These are phyloP conservation scores for Antedon mediterranea DNA, from an alignment of 53 echinoderm and acorn worm genomes.

Conservation along the genomic window DNA sequence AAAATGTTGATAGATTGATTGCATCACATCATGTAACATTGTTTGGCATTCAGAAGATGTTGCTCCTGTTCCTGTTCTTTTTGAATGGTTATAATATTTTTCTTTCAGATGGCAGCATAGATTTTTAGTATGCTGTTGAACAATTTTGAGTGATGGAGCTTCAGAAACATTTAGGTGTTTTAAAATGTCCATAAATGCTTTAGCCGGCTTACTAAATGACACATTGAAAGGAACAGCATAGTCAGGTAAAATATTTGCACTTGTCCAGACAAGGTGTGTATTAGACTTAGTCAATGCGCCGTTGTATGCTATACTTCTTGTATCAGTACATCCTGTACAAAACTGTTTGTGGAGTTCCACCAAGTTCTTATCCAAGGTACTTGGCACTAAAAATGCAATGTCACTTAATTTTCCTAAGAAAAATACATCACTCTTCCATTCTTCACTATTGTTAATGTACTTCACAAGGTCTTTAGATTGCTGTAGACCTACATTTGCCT, in stretches of 20 bases:
- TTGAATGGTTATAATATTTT: constrained; percentile 7
- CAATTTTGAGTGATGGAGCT: neutral
- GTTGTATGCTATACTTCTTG: constrained; percentile 10
- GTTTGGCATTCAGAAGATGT: neutral
- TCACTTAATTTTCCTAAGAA: neutral
- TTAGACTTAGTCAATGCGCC: constrained; percentile 2
- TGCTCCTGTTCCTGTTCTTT: neutral
- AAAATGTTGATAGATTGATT: neutral
- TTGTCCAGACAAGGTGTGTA: constrained; percentile 23
- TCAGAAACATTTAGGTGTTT: neutral
- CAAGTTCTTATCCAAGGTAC: neutral
- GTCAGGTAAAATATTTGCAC: constrained; percentile 13
- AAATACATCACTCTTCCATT: neutral
- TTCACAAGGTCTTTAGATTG: constrained; percentile 7
- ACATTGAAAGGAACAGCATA: constrained; percentile 5
- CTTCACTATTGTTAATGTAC: neutral
- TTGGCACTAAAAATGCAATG: neutral
- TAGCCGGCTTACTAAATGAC: neutral
- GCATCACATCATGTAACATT: neutral
- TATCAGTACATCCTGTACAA: neutral
- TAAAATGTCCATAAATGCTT: constrained; percentile 8
- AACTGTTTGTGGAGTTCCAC: neutral
- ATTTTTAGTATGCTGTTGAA: constrained; percentile 5
- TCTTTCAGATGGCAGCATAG: constrained; percentile 13
- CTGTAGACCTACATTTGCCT: neutral